Conservation (phyloP, 2,797 vertebrate genomes). For the Graptemys geographica region DNA sequence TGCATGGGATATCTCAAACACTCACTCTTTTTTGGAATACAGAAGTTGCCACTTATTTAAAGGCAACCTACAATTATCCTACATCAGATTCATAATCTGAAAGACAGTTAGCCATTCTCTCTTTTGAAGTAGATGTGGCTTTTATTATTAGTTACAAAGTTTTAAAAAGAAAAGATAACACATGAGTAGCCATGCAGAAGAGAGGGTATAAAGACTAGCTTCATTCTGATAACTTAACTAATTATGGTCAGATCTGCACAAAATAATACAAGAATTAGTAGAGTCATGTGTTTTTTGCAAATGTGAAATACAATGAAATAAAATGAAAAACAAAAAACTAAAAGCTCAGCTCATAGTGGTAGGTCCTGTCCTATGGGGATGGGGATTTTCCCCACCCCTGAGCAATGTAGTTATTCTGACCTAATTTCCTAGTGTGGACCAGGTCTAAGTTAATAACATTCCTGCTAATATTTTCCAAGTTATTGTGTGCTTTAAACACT, state of each 20-base stretch:
- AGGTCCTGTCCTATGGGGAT: no score
- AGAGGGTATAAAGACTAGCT: neutral
- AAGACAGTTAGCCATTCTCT: neutral
- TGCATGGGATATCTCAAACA: neutral
- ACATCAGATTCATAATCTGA: constrained; percentile 3
- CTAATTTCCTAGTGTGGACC: no score
- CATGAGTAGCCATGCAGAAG: constrained; percentile 32
- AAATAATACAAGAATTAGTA: neutral
- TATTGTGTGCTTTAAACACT: neutral
- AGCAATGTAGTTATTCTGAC: no score
- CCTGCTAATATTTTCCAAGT: no score
- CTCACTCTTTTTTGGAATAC: neutral
- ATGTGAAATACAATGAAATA: no score
- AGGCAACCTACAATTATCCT: neutral
- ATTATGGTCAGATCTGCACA: neutral
- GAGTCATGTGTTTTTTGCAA: no score
- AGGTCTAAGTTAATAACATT: no score
- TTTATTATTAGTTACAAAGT: constrained; percentile 31
- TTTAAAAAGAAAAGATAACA: constrained; percentile 31
- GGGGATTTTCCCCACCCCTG: no score
- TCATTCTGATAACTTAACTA: neutral
- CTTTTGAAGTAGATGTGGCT: constrained; percentile 32
- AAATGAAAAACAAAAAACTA: no score
- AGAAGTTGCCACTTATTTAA: constrained; percentile 14
- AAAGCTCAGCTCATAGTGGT: no score